phyloP scores from a whole-genome alignment of 2,797 vertebrate species.

The Chiloscyllium punctatum region DNA sequence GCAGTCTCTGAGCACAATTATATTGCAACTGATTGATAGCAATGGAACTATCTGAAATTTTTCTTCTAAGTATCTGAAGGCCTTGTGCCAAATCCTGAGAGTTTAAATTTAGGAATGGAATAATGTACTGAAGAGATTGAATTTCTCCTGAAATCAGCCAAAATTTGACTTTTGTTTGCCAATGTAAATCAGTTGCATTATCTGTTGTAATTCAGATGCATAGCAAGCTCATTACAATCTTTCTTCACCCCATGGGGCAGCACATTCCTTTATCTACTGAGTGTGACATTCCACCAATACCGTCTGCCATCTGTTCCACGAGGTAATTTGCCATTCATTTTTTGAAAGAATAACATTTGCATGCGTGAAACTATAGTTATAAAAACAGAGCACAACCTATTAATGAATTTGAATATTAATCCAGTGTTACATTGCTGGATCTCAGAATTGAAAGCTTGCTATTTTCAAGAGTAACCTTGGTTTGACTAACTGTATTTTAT shows the following conservation, averaged over 20 bases:
- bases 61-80: not conserved
- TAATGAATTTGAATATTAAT: not conserved
- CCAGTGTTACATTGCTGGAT: not conserved
- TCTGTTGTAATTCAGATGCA: conserved; percentile 28
- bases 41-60: not conserved
- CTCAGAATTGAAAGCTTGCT: not conserved
- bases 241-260: conserved; percentile 16
- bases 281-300: not conserved
- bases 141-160: conserved; percentile 27
- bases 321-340: not conserved
- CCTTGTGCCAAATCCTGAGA: conserved; percentile 6
- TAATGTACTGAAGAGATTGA: conserved; percentile 10
- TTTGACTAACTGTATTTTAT: not conserved
- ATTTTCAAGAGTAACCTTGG: not conserved
- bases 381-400: not conserved
- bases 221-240: conserved; percentile 22
- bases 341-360: not conserved
- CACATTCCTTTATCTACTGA: conserved; percentile 27
- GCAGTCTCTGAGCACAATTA: not conserved
- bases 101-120: conserved; percentile 30
- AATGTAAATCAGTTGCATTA: conserved; percentile 24
- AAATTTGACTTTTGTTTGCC: conserved; percentile 25
- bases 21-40: not conserved
- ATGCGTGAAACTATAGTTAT: not conserved
- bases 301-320: conserved; percentile 9